Conservation (phyloP, 35 echinoderm and acorn worm genomes). For the Apostichopus japonicus region DNA sequence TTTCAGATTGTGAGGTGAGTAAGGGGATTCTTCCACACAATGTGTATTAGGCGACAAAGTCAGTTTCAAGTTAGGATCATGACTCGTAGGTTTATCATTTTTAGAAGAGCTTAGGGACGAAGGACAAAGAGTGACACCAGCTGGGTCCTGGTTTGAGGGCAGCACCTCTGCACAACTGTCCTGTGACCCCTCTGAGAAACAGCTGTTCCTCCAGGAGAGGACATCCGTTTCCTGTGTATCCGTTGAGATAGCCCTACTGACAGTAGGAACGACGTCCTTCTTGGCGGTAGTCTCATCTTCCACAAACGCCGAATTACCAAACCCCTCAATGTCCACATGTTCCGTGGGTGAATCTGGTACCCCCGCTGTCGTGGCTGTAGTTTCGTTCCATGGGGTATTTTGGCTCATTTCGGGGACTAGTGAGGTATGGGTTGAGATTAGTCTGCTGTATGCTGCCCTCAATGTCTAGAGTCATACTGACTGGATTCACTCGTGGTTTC, state of each 20-base stretch:
- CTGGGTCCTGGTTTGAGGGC: not conserved
- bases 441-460: not conserved
- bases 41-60: not conserved
- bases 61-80: not conserved
- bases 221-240: not conserved
- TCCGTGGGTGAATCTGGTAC: not conserved
- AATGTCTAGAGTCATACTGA: not conserved
- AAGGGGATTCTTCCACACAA: not conserved
- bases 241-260: not conserved
- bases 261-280: not conserved
- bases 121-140: not conserved
- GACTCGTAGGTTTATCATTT: not conserved
- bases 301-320: not conserved
- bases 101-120: not conserved
- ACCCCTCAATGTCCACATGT: not conserved
- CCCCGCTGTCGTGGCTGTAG: conserved; percentile 22
- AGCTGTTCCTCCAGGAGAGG: not conserved
- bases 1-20: no score
- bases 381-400: not conserved
- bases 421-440: not conserved
- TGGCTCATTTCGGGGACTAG: conserved; percentile 3
- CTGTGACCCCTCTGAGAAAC: not conserved
- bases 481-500: not conserved
- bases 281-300: not conserved
- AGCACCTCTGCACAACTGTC: not conserved